Percentiles rank a stretch among this genome's conserved stretches.
Evolutionary conservation across 2,888 invertebrate species (phyloP).

Genomic region (Itoplectis maculator): DNA sequence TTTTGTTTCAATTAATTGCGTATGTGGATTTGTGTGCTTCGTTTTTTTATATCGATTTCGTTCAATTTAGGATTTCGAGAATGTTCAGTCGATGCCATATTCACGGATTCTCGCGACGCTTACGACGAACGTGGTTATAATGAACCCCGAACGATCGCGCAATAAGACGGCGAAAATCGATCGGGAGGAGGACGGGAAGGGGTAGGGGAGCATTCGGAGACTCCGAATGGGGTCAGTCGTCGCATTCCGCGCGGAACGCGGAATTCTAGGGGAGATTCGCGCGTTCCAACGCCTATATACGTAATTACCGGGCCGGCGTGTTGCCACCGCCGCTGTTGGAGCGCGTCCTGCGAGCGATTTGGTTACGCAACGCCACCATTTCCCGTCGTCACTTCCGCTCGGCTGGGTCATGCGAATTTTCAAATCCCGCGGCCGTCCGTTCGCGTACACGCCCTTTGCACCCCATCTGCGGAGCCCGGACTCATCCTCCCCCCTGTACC

Average conservation of each 20-base stretch:
- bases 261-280: conserved; percentile 59
- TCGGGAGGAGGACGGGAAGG: no score
- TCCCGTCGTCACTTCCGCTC: conserved; percentile 76
- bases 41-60: no score
- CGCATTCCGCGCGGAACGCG: conserved; percentile 57
- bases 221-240: conserved; percentile 51
- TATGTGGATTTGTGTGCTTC: no score
- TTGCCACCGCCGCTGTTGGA: conserved; percentile 30
- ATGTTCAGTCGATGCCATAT: no score
- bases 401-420: conserved; percentile 73
- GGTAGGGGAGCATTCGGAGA: conserved; percentile 53
- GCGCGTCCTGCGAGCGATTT: conserved; percentile 64
- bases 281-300: conserved; percentile 55
- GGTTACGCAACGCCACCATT: conserved; percentile 70
- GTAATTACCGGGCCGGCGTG: conserved; percentile 63
- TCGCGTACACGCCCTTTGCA: conserved; percentile 32
- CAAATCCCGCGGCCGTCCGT: conserved; percentile 47
- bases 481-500: conserved; percentile 15
- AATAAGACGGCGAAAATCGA: conserved; percentile 30
- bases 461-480: conserved; percentile 67
- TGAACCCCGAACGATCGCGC: background rate
- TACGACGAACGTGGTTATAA: conserved; percentile 1
- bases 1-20: no score
- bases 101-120: no score
- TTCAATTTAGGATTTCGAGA: no score